Conservation (phyloP, 2,113 vertebrate genomes). For the Neolamprologus cancellatus region DNA sequence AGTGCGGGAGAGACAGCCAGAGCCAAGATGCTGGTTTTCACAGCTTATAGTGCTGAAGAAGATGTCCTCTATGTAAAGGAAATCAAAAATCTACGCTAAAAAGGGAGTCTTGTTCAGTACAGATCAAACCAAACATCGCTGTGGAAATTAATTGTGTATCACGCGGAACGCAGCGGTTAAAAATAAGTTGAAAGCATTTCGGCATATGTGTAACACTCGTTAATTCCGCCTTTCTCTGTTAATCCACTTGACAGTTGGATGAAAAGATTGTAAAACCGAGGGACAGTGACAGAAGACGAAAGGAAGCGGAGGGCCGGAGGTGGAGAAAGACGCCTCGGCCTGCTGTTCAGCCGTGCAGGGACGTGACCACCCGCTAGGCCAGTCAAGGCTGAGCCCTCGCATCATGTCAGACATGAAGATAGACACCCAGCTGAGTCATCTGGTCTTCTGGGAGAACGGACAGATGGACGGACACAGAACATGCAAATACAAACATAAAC, state of each 20-base stretch:
- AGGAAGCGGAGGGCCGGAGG: background rate
- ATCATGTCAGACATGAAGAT: slow-evolving; percentile 36
- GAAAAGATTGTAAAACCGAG: slow-evolving; percentile 2
- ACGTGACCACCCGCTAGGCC: slow-evolving; percentile 29
- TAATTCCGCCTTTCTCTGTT: background rate
- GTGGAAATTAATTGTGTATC: background rate
- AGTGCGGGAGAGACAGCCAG: background rate
- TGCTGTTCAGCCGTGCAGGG: slow-evolving; percentile 27
- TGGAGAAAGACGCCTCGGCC: background rate
- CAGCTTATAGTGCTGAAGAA: background rate
- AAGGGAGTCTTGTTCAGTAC: background rate
- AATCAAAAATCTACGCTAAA: background rate
- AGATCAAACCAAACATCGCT: background rate
- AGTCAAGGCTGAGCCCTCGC: slow-evolving; percentile 44
- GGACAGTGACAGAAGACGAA: background rate
- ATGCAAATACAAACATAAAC: background rate
- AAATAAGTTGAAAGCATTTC: background rate
- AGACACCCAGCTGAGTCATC: slow-evolving; percentile 42
- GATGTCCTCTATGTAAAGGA: background rate
- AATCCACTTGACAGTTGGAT: slow-evolving; percentile 5
- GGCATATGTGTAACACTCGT: background rate
- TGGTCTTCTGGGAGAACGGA: slow-evolving; percentile 13
- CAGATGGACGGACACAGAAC: slow-evolving; percentile 28
- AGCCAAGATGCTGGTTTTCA: background rate
- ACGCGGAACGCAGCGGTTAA: background rate